Percentiles rank a stretch among this genome's conserved stretches.
These are phyloP conservation scores for Clostera curtula DNA, from an alignment of 2,888 invertebrate species.

Conservation along the genomic window DNA sequence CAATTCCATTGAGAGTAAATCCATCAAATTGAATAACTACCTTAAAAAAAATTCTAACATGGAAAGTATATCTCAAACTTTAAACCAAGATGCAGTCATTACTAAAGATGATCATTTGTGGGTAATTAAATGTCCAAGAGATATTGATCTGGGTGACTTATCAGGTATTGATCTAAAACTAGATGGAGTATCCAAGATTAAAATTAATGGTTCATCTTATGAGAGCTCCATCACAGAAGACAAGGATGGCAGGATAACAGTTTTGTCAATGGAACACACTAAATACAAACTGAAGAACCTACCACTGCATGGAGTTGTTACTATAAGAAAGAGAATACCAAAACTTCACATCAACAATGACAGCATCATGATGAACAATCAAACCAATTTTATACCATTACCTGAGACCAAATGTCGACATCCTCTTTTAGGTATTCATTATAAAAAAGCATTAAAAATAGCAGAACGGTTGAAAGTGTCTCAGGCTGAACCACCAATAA, in stretches of 20 bases:
- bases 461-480: slow-evolving; percentile 26
- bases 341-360: slow-evolving; percentile 41
- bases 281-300: slow-evolving; percentile 30
- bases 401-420: slow-evolving; percentile 58
- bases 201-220: slow-evolving; percentile 44
- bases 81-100: slow-evolving; percentile 16
- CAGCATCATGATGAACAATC: slow-evolving; percentile 30
- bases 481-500: slow-evolving; percentile 3
- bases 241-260: slow-evolving; percentile 18
- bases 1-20: slow-evolving; percentile 3
- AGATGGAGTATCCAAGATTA: slow-evolving; percentile 45
- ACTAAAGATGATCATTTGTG: slow-evolving; percentile 49
- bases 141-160: slow-evolving; percentile 34
- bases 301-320: slow-evolving; percentile 29
- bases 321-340: slow-evolving; percentile 46
- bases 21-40: slow-evolving; percentile 30
- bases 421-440: slow-evolving; percentile 53
- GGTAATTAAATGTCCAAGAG: slow-evolving; percentile 45
- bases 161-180: slow-evolving; percentile 28
- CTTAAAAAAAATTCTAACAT: slow-evolving; percentile 30
- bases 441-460: slow-evolving; percentile 45
- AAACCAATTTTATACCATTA: slow-evolving; percentile 44
- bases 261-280: slow-evolving; percentile 25
- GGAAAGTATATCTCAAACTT: slow-evolving; percentile 16
- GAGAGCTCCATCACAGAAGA: slow-evolving; percentile 30